These are phyloP conservation scores for Gouania willdenowi DNA, from an alignment of 2,797 vertebrate species.

Conservation along the genomic window DNA sequence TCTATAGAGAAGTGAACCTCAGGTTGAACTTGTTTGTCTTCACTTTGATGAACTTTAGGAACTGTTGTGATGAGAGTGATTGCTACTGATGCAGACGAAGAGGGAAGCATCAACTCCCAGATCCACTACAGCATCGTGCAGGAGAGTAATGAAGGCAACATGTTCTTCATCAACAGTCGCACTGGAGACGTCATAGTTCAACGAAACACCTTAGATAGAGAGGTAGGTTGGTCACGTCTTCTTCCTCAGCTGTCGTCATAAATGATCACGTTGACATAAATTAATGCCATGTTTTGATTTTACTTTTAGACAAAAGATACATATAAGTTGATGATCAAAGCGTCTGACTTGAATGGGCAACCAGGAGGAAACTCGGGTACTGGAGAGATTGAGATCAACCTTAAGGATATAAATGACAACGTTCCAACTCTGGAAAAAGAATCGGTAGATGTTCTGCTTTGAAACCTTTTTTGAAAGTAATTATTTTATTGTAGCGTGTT, in stretches of 20 bases:
- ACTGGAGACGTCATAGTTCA: conserved; percentile 78
- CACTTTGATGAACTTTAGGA: too few species aligned
- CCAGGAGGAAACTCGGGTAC: conserved; percentile 48
- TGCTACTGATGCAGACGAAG: conserved; percentile 85
- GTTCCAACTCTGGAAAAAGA: conserved; percentile 77
- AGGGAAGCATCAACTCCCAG: conserved; percentile 51
- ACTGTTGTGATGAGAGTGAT: conserved; percentile 79
- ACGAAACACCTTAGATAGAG: conserved; percentile 81
- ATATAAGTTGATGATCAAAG: conserved; percentile 79
- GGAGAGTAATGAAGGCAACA: conserved; percentile 37
- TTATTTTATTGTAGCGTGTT: neutral
- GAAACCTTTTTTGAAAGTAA: too few species aligned
- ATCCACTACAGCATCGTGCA: conserved; percentile 78
- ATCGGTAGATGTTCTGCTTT: conserved; percentile 54
- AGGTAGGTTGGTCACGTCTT: too few species aligned
- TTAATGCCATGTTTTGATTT: too few species aligned
- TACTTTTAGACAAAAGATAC: conserved; percentile 68
- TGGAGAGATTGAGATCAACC: conserved; percentile 71
- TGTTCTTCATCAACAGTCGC: conserved; percentile 75
- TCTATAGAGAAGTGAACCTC: too few species aligned
- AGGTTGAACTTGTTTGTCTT: too few species aligned
- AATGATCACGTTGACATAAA: too few species aligned
- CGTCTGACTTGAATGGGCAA: conserved; percentile 71
- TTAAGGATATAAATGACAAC: conserved; percentile 94
- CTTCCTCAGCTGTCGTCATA: too few species aligned